These are phyloP conservation scores for Luscinia megarhynchos DNA, from an alignment of 2,797 vertebrate genomes.

Conservation along the genomic window DNA sequence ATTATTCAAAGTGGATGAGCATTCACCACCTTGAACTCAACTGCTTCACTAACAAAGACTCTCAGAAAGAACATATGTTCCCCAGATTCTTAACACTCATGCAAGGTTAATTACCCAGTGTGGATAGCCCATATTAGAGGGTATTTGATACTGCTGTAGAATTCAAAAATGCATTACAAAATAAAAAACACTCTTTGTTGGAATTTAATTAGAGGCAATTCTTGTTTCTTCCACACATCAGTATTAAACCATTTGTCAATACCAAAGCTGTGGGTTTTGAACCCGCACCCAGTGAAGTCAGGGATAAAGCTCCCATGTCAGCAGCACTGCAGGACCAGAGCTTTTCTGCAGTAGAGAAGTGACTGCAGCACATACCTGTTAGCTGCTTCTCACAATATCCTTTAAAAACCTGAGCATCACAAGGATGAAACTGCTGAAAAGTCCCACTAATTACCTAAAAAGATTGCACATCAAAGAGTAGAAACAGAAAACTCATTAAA, in stretches of 20 bases:
- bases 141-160: neutral
- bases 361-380: neutral
- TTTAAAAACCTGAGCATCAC: neutral
- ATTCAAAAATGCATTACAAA: neutral
- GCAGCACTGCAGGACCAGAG: neutral
- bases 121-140: neutral
- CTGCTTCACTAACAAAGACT: slow-evolving; percentile 51
- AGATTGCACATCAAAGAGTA: slow-evolving; percentile 19
- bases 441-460: slow-evolving; percentile 37
- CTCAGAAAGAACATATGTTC: slow-evolving; percentile 30
- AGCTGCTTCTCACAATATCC: neutral
- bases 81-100: neutral
- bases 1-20: slow-evolving; percentile 55
- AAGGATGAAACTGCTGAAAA: slow-evolving; percentile 8
- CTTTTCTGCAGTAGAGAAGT: neutral
- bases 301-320: neutral
- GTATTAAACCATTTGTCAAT: neutral
- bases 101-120: neutral
- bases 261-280: neutral
- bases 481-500: slow-evolving; percentile 63
- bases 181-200: neutral
- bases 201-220: neutral
- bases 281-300: neutral
- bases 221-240: neutral
- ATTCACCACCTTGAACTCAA: slow-evolving; percentile 42